Evolutionary conservation across 2,888 invertebrate genomes (phyloP).

Genomic region (Acrobasis repandana): DNA sequence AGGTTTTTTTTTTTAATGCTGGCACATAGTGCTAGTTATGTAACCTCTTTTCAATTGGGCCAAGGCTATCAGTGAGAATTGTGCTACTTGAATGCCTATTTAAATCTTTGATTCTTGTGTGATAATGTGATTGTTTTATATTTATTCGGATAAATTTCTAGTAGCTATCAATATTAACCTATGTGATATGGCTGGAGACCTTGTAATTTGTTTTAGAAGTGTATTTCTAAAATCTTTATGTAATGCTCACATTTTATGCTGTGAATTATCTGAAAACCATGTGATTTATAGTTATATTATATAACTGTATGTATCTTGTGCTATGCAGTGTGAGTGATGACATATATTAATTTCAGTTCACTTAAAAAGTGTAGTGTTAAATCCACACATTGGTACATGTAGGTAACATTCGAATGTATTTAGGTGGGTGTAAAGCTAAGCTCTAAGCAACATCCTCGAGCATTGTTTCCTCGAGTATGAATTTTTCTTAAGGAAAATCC

Average conservation of each 20-base stretch:
- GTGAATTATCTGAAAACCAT: conserved; percentile 64
- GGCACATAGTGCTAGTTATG: conserved; percentile 62
- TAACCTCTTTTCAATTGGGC: conserved; percentile 42
- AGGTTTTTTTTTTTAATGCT: conserved; percentile 36
- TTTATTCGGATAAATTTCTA: neutral
- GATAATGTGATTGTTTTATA: neutral
- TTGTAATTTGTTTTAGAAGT: conserved; percentile 48
- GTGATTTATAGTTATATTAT: conserved; percentile 75
- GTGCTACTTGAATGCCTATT: conserved; percentile 1
- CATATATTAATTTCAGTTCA: conserved; percentile 51
- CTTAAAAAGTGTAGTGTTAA: conserved; percentile 50
- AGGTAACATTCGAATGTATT: conserved; percentile 33
- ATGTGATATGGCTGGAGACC: conserved; percentile 46
- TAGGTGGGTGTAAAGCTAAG: conserved; percentile 34
- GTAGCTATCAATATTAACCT: conserved; percentile 39
- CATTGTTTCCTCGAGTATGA: conserved; percentile 58
- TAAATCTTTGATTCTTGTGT: neutral
- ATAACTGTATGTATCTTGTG: conserved; percentile 46
- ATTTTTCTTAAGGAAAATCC: conserved; percentile 72
- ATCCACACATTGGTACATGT: conserved; percentile 38
- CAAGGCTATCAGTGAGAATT: conserved; percentile 14
- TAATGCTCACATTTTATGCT: conserved; percentile 50
- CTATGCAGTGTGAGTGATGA: conserved; percentile 51
- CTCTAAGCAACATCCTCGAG: conserved; percentile 37
- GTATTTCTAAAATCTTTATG: conserved; percentile 32